Base-by-base conservation (phyloP, 1,140 invertebrate genomes). In the Stenopsyche tienmushanensis region DNA sequence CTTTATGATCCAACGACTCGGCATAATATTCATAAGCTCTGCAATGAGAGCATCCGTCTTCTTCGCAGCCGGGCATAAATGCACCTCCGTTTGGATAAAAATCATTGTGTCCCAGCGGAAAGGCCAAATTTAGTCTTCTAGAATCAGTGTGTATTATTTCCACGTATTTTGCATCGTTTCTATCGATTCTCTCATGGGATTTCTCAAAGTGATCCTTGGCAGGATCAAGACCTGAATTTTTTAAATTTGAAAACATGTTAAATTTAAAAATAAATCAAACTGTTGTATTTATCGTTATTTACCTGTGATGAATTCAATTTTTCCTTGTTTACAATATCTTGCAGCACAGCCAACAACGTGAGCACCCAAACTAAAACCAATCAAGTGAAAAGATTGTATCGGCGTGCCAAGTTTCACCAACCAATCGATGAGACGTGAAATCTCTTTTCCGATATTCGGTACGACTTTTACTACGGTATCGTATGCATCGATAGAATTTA, bases 351-450 rank as follows among this genome's bases (percentile, higher is more conserved):
- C 75, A 13, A 73, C 73, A 21, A 78, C 71, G 57, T 80, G 77
- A 0, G 72, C 77, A 0, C 80, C 78, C 47, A 78, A 71, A 24
- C 74, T 75, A 65, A 71, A 70, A 0, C 72, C 73, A 3, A 73
- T 62, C 10, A 72, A 17, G 64, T 73, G 72, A 58, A 72, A 69
- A 2, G 59, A 42, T 0, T 21, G 39, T 0, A 69, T 39, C 2
- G 52, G 26, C 1, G 68, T 53, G 0, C 66, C 68, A 0, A 67
- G 70, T 2, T 25, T 66, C 15, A 17, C 18, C 26, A 74, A 42
- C 73, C 73, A 79, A 41, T 80, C 75, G 10, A 85, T 74, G 57
- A 85, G 83, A 20, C 74, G 64, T 9, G 80, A 80, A 10, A 85
- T 50, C 0, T 71, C 69, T 52, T 74, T 58, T 0, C 82, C 85